Conservation (phyloP, 1,140 invertebrate genomes). For the Trichomalopsis sarcophagae region DNA sequence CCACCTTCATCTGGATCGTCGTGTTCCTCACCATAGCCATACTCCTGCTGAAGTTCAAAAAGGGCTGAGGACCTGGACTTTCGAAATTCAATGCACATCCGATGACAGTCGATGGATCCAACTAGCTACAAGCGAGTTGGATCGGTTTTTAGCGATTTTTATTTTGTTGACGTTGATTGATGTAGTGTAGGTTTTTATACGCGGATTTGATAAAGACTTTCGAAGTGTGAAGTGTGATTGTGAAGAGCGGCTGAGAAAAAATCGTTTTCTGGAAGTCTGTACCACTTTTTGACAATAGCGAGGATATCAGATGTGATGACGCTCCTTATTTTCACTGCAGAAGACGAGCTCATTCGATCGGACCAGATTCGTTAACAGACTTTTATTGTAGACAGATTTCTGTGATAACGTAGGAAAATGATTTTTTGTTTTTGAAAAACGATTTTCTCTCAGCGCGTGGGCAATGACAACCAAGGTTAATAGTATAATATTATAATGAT, state of each 20-base stretch:
- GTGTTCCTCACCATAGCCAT: conserved; percentile 88
- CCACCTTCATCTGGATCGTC: conserved; percentile 89
- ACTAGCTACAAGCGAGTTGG: neutral
- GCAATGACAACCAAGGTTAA: neutral
- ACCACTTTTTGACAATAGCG: neutral
- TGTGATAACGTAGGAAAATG: neutral
- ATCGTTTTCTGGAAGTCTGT: neutral
- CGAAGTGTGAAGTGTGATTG: neutral
- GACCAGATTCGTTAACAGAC: neutral
- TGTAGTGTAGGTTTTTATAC: neutral
- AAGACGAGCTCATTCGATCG: neutral
- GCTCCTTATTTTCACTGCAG: neutral
- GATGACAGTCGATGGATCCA: neutral
- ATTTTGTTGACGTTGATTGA: neutral
- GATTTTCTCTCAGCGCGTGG: neutral
- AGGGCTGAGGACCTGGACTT: conserved; percentile 77
- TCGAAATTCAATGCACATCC: neutral
- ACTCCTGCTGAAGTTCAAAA: conserved; percentile 87
- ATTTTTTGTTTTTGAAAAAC: neutral
- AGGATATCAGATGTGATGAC: neutral
- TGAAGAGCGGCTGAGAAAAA: neutral
- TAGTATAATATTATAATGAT: neutral
- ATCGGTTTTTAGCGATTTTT: neutral
- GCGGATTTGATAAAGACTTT: neutral
- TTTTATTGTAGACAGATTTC: neutral